Evolutionary conservation across 2,888 invertebrate species (phyloP), one percentile per base, ranked within the genome.

Genomic region (Melinaea marsaeus): DNA sequence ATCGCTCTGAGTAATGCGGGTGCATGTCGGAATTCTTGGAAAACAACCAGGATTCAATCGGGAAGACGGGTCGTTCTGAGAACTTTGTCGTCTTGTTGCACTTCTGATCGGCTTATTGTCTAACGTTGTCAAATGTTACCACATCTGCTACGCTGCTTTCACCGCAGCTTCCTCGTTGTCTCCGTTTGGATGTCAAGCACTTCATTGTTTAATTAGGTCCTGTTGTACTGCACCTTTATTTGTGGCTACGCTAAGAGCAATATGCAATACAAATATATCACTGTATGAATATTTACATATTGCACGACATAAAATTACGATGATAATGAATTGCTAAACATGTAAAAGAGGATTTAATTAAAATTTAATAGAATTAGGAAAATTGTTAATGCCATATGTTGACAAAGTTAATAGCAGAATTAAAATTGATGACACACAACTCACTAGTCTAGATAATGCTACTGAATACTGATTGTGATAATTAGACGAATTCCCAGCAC

Each of bases 1-100:
- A 75, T 75, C 74, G 71, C 63, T 62, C 61, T 69, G 71, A 74
- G 69, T 72, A 72, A 73, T 74, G 69, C 68, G 65, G 69, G 67
- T 72, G 72, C 71, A 74, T 74, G 72, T 71, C 70, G 69, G 64
- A 59, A 64, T 85, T 85, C 86, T 80, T 70, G 71, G 85, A 84
- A 88, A 77, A 76, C 71, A 72, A 79, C 75, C 78, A 79, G 79
- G 80, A 77, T 76, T 76, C 75, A 71, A 77, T 72, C 78, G 78
- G 78, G 78, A 81, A 80, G 78, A 70, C 70, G 74, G 75, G 78
- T 72, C 74, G 72, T 86, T 86, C 85, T 79, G 67, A 75, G 87
- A 85, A 86, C 67, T 68, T 63, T 62, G 68, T 69, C 70, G 72
- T 69, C 71, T 74, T 76, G 78, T 79, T 79, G 77, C 76, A 74